Evolutionary conservation across 2,888 invertebrate genomes (phyloP).

Genomic region (Lasioglossum marginatum): DNA sequence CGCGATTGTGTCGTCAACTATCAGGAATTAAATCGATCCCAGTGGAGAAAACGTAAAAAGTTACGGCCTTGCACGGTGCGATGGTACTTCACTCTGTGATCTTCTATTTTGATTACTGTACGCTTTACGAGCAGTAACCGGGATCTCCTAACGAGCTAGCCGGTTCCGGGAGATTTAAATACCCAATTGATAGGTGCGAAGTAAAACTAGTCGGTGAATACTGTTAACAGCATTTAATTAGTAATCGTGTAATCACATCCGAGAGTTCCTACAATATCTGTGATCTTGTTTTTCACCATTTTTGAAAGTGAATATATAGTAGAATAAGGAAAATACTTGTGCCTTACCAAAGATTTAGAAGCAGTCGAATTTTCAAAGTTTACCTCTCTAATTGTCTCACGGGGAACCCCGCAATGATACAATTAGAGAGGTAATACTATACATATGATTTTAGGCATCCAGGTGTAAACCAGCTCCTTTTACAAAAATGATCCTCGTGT

Average conservation of each 20-base stretch:
- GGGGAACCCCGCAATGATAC: background rate
- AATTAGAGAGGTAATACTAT: background rate
- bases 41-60: background rate
- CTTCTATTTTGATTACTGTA: background rate
- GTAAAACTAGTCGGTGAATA: background rate
- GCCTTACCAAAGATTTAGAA: background rate
- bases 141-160: background rate
- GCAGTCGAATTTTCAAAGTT: background rate
- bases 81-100: background rate
- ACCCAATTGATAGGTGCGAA: background rate
- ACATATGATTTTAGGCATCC: background rate
- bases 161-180: background rate
- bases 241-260: background rate
- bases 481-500: background rate
- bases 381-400: background rate
- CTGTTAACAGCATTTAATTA: background rate
- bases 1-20: background rate
- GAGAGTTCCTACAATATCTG: background rate
- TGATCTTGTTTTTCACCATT: background rate
- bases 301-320: too few relatives aligned
- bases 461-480: background rate
- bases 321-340: background rate
- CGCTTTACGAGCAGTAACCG: background rate
- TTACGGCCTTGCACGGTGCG: background rate
- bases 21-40: background rate